Percentiles rank a stretch among this genome's conserved stretches.
Conservation (phyloP, 2,113 vertebrate genomes). For the Mastomys natalensis region DNA sequence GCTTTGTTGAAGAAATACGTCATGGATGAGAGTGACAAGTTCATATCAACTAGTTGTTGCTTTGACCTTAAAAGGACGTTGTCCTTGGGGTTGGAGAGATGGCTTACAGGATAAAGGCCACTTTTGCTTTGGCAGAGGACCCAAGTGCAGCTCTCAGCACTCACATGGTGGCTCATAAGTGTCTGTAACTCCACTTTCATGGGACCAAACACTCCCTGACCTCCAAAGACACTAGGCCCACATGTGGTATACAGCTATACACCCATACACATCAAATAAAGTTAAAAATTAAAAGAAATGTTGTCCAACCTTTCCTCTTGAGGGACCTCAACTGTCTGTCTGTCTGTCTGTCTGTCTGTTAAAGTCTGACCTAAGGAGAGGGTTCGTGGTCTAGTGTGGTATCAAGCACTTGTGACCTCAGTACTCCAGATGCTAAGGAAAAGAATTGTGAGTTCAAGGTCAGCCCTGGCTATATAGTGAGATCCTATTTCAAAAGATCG, state of each 20-base stretch:
- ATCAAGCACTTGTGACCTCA: background rate
- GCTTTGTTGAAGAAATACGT: background rate
- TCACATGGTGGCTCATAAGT: background rate
- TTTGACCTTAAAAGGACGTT: constrained; percentile 3
- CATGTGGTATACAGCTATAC: background rate
- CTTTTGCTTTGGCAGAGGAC: background rate
- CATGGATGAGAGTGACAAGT: background rate
- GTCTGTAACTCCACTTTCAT: background rate
- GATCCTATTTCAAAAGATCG: background rate
- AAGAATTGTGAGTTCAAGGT: background rate
- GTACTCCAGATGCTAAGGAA: background rate
- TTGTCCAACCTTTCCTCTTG: background rate
- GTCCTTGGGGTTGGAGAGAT: background rate
- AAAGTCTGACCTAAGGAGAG: background rate
- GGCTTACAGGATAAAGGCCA: background rate
- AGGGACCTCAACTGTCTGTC: background rate
- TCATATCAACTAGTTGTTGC: background rate
- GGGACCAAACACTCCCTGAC: too few relatives aligned
- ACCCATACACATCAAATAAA: background rate
- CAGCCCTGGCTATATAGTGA: background rate
- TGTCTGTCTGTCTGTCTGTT: background rate
- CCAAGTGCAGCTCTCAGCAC: too few relatives aligned
- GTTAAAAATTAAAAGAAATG: background rate
- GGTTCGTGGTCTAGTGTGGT: too few relatives aligned
- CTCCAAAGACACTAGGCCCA: background rate